phyloP scores from a whole-genome alignment of 1,140 invertebrate species.

The Cotesia glomerata region DNA sequence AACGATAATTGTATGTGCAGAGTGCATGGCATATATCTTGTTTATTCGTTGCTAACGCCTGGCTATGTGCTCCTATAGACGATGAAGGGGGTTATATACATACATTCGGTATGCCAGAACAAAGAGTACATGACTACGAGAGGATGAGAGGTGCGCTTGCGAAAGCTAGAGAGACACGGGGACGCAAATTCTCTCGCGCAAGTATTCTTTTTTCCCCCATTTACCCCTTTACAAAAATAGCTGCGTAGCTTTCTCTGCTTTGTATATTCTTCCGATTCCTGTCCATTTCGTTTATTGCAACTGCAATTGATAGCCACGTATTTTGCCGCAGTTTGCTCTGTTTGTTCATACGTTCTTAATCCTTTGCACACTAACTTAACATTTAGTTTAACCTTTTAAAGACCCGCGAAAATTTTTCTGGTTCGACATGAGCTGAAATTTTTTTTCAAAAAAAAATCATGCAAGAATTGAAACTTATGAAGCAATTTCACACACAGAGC shows the following conservation, averaged over 20 bases:
- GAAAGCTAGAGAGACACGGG: slow-evolving; percentile 43
- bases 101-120: slow-evolving; percentile 22
- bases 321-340: slow-evolving; percentile 19
- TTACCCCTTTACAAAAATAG: slow-evolving; percentile 42
- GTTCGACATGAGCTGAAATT: no score
- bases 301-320: slow-evolving; percentile 42
- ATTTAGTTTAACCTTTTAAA: not conserved
- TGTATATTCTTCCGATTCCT: slow-evolving; percentile 41
- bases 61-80: slow-evolving; percentile 36
- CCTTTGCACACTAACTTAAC: not conserved
- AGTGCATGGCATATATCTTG: slow-evolving; percentile 55
- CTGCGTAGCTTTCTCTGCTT: slow-evolving; percentile 39
- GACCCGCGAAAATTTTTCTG: not conserved
- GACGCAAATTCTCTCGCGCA: slow-evolving; percentile 49
- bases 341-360: slow-evolving; percentile 19
- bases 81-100: slow-evolving; percentile 27
- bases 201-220: slow-evolving; percentile 16
- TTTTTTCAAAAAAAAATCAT: no score
- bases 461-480: no score
- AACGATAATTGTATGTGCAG: slow-evolving; percentile 61
- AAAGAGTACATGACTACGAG: slow-evolving; percentile 14
- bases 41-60: slow-evolving; percentile 51
- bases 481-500: not conserved
- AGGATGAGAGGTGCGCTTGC: not conserved
- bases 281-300: slow-evolving; percentile 45